phyloP scores from a whole-genome alignment of 2,888 invertebrate species.

The Ornithoptera priamus region DNA sequence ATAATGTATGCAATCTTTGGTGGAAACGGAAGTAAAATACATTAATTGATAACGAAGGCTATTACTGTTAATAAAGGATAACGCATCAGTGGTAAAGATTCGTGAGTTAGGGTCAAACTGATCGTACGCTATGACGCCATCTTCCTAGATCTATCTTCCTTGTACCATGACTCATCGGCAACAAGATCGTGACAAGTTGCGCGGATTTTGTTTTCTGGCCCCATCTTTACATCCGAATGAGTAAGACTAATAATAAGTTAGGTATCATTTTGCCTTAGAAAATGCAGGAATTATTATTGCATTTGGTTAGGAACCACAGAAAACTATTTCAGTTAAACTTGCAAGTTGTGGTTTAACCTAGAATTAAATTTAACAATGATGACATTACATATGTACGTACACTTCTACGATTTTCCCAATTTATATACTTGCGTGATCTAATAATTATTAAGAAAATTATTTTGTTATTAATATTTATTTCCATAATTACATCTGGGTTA shows the following conservation, averaged over 20 bases:
- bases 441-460: not conserved
- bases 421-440: not conserved
- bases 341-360: not conserved
- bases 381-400: not conserved
- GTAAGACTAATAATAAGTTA: conserved; percentile 42
- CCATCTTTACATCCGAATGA: conserved; percentile 55
- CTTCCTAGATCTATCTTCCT: conserved; percentile 74
- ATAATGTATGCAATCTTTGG: not conserved
- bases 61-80: conserved; percentile 14
- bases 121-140: conserved; percentile 62
- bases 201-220: conserved; percentile 64
- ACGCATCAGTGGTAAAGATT: conserved; percentile 17
- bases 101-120: conserved; percentile 38
- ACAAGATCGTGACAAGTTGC: conserved; percentile 67
- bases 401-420: not conserved
- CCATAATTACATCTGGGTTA: not conserved
- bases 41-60: conserved; percentile 19
- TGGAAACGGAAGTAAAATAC: conserved; percentile 17
- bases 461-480: not conserved
- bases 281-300: conserved; percentile 33
- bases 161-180: conserved; percentile 64
- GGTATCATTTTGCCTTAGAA: conserved; percentile 38
- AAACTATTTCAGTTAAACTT: not conserved
- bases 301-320: conserved; percentile 32
- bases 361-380: not conserved